A percentile compares a stretch with the other conserved stretches of the same genome.
Conservation (phyloP, 2,888 invertebrate genomes). For the Galeruca laticollis region DNA sequence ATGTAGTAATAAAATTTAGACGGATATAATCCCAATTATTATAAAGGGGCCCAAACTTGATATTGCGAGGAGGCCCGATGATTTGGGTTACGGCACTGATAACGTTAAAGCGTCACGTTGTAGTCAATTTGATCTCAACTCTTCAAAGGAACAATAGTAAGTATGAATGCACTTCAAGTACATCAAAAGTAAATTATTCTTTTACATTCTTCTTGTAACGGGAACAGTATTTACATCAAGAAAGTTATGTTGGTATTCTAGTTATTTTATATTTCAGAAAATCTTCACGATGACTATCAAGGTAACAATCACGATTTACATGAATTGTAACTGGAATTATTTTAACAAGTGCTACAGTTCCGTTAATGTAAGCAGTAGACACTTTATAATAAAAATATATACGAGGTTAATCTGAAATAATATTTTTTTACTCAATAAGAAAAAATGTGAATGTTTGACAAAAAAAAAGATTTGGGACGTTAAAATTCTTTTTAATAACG, state of each 20-base stretch:
- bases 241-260: slow-evolving; percentile 28
- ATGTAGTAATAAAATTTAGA: too few species aligned
- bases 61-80: too few species aligned
- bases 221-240: slow-evolving; percentile 37
- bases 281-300: slow-evolving; percentile 38
- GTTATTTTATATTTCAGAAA: slow-evolving; percentile 38
- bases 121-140: neutral
- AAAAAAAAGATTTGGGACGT: too few species aligned
- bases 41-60: too few species aligned
- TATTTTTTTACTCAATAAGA: too few species aligned
- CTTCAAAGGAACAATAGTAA: slow-evolving; percentile 16
- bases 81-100: too few species aligned
- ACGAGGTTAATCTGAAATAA: too few species aligned
- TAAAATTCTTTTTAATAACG: too few species aligned
- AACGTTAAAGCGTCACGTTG: too few species aligned
- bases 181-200: slow-evolving; percentile 38
- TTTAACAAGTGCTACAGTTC: slow-evolving; percentile 35
- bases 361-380: slow-evolving; percentile 37
- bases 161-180: slow-evolving; percentile 22
- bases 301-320: slow-evolving; percentile 37
- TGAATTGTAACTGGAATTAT: slow-evolving; percentile 33
- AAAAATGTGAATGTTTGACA: too few species aligned
- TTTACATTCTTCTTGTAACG: slow-evolving; percentile 31
- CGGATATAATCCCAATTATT: too few species aligned
- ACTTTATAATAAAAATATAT: neutral